These are phyloP conservation scores for Hypotaenidia philippensis DNA, from an alignment of 2,797 vertebrate species.

Conservation along the genomic window DNA sequence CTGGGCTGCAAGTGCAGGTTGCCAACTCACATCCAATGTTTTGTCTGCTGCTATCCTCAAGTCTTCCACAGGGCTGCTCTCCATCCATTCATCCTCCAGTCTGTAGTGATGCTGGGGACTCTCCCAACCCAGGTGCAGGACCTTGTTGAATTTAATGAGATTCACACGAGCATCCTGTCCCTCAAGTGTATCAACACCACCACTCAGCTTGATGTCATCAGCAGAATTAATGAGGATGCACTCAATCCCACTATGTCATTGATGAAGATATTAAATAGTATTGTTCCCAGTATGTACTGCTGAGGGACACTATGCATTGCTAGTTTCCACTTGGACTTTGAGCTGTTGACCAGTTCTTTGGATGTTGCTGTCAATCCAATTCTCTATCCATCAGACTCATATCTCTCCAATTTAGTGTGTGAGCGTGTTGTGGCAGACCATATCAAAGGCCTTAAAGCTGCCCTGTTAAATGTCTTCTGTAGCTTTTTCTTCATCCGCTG, in stretches of 20 bases:
- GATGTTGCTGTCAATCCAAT: neutral
- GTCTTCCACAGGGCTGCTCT: neutral
- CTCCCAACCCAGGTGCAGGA: neutral
- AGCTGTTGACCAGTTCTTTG: neutral
- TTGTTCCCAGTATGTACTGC: neutral
- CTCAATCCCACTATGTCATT: neutral
- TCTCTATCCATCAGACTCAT: neutral
- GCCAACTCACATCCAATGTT: neutral
- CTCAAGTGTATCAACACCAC: accelerated
- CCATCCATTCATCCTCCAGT: no score
- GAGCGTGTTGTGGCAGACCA: neutral
- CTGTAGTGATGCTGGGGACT: neutral
- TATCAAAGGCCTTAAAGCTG: neutral
- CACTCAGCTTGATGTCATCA: neutral
- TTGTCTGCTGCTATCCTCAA: neutral
- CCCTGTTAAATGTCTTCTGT: neutral
- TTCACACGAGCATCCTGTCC: neutral
- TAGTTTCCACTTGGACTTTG: neutral
- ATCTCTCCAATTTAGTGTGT: neutral
- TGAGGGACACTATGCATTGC: neutral
- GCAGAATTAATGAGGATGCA: neutral
- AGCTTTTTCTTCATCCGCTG: neutral
- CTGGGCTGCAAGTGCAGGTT: neutral
- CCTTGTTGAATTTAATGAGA: neutral
- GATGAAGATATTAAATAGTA: neutral